These are phyloP conservation scores for Enteromius thamalakanensis DNA, from an alignment of 2,797 vertebrate genomes.

Conservation along the genomic window DNA sequence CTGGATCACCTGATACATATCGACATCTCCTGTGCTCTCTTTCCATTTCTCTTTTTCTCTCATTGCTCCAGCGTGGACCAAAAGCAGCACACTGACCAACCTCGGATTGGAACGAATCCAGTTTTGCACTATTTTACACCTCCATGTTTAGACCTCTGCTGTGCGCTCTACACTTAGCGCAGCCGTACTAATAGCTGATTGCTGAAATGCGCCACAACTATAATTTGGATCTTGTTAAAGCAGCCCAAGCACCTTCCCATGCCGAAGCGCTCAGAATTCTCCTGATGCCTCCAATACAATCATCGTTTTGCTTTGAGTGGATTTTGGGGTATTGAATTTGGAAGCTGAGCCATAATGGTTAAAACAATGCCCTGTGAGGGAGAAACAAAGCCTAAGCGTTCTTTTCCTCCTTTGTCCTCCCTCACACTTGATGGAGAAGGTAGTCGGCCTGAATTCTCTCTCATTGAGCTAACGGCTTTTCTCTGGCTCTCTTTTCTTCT, in stretches of 20 bases:
- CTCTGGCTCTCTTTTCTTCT: conserved; percentile 45
- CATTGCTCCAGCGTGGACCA: conserved; percentile 17
- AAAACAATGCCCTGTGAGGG: conserved; percentile 51
- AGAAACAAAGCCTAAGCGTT: conserved; percentile 54
- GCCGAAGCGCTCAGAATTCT: conserved; percentile 22
- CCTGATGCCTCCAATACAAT: conserved; percentile 29
- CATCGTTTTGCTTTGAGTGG: conserved; percentile 25
- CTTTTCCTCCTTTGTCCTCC: conserved; percentile 56
- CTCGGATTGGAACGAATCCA: conserved; percentile 2
- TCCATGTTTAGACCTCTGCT: conserved; percentile 36
- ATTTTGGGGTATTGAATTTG: conserved; percentile 49
- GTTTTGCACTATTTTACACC: conserved; percentile 25
- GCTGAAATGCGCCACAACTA: conserved; percentile 1
- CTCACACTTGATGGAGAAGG: conserved; percentile 53
- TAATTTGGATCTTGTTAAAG: conserved; percentile 38
- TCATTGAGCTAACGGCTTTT: conserved; percentile 48
- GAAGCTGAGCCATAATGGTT: conserved; percentile 45
- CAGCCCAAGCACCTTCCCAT: background rate
- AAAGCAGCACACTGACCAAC: conserved; percentile 7
- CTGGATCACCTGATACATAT: conserved; percentile 60
- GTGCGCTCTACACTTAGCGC: background rate
- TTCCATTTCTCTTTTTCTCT: conserved; percentile 1
- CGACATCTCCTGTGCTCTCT: conserved; percentile 37
- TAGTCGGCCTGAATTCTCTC: conserved; percentile 57
- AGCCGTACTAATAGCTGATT: conserved; percentile 8